phyloP scores from a whole-genome alignment of 2,797 vertebrate species.

The Eleutherodactylus coqui region DNA sequence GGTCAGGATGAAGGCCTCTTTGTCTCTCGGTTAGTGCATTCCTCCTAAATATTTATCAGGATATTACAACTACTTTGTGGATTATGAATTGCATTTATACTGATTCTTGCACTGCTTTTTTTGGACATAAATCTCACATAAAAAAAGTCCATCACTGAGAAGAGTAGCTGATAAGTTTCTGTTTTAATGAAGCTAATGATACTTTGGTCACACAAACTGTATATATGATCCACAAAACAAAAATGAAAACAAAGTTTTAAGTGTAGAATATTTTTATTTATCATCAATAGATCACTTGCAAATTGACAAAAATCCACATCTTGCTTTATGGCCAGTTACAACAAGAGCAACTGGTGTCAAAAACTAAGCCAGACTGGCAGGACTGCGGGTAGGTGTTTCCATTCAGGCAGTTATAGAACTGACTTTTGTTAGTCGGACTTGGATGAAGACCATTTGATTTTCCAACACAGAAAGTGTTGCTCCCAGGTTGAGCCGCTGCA shows the following conservation, averaged over 20 bases:
- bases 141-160: neutral
- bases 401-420: slow-evolving; percentile 63
- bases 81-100: too few species aligned
- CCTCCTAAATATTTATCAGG: too few species aligned
- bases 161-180: neutral
- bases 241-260: neutral
- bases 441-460: slow-evolving; percentile 59
- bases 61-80: too few species aligned
- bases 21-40: too few species aligned
- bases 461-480: slow-evolving; percentile 58
- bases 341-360: slow-evolving; percentile 63
- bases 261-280: neutral
- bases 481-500: slow-evolving; percentile 1
- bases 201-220: neutral
- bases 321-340: slow-evolving; percentile 63
- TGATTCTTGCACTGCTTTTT: neutral
- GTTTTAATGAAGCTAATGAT: neutral
- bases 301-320: neutral
- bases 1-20: too few species aligned
- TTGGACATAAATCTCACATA: neutral
- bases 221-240: neutral
- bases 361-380: slow-evolving; percentile 63
- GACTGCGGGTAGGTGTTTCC: slow-evolving; percentile 59
- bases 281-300: neutral
- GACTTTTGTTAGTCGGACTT: slow-evolving; percentile 40